Evolutionary conservation across 2,888 invertebrate genomes (phyloP).

Genomic region (Mythimna albipuncta): DNA sequence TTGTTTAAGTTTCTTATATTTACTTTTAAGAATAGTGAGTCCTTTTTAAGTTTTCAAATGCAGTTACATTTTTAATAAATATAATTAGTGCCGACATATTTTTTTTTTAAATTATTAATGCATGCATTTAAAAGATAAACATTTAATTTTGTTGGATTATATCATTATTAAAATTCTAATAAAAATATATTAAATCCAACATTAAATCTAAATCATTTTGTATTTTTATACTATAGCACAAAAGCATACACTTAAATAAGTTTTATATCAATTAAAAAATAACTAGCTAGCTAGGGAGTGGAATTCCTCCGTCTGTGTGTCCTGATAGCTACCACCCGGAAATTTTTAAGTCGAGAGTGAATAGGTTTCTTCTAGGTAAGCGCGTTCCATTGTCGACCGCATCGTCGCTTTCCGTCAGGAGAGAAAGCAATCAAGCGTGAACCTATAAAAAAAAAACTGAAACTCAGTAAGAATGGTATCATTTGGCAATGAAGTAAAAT

Average conservation of each 20-base stretch:
- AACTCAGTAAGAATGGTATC: background rate
- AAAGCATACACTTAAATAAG: constrained; percentile 2
- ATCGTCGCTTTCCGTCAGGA: no score
- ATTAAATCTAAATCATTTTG: constrained; percentile 3
- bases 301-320: no score
- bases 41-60: constrained; percentile 45
- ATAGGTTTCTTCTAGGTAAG: no score
- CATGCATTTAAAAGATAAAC: background rate
- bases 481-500: no score
- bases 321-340: no score
- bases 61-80: constrained; percentile 39
- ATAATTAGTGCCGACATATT: constrained; percentile 12
- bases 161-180: background rate
- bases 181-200: background rate
- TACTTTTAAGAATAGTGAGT: constrained; percentile 38
- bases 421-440: no score
- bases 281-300: no score
- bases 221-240: constrained; percentile 21
- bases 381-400: no score
- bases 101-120: constrained; percentile 18
- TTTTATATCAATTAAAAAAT: background rate
- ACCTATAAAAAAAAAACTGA: background rate
- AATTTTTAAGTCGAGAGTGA: no score
- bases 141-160: constrained; percentile 4
- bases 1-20: constrained; percentile 47